Base-by-base conservation (phyloP, 2,113 vertebrate species). In the Labeo rohita region DNA sequence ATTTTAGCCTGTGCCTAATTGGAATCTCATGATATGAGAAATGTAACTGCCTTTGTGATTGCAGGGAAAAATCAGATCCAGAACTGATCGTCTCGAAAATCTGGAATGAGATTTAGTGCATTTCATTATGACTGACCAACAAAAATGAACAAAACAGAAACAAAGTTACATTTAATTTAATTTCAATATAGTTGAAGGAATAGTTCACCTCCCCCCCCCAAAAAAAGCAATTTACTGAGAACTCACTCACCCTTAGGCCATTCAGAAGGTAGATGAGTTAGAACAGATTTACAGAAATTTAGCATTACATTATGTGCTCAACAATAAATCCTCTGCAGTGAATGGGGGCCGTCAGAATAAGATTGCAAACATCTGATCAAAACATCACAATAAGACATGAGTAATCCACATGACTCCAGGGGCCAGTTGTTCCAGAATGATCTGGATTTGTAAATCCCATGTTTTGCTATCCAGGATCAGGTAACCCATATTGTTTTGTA, bases 21-120 rank as follows among this genome's bases (percentile, higher is more conserved):
- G 11, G 49, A 56, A 61, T 83, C 84, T 78, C 86, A 87, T 50
- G 86, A 87, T 61, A 47, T 54, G 54, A 47, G 36, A 23, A 77
- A 66, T 39, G 21, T 23, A 68, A 82, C 45, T 76, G 87, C 11
- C 16, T 83, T 34, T 50, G 66, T 47, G 45, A 68, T 6, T 50
- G 65, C 36, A 39, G 3, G 23, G 63, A 43, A 39, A 34, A 79
- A 68, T 18, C 59, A 45, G 28, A 80, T 61, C 36, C 75, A 9
- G 18, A n/a, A 21, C 18, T 61, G 8, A 61, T 61, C 8, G 9
- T 34, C n/a, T 11, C 8, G 9, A 63, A 63, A 63, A 23, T 23
- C 61, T 73, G 45, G 3, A 5, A 3, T 49, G 43, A 8, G 68
- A 72, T 72, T 68, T 39, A 68, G 16, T 49, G 45, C 12, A 75